phyloP scores from a whole-genome alignment of 2,797 vertebrate species.

The Notoglanidium macrostoma region DNA sequence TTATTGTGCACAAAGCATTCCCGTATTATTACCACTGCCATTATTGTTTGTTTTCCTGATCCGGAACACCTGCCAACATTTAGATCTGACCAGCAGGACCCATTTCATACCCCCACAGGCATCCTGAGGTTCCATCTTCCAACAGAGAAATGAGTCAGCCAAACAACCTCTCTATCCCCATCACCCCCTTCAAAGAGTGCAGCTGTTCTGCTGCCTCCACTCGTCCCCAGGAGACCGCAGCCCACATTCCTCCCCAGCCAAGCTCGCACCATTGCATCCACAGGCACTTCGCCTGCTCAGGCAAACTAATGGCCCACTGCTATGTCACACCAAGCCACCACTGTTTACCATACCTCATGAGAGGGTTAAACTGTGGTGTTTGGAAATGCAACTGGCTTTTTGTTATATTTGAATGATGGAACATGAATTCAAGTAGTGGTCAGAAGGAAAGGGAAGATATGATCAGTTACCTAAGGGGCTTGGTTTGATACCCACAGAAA shows the following conservation, averaged over 20 bases:
- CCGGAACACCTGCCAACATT: conserved; percentile 41
- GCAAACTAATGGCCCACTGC: conserved; percentile 39
- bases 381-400: not conserved
- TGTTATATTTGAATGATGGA: not conserved
- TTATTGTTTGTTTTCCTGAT: conserved; percentile 13
- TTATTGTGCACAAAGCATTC: conserved; percentile 34
- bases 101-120: conserved; percentile 41
- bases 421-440: conserved; percentile 6
- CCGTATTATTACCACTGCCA: conserved; percentile 12
- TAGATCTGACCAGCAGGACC: conserved; percentile 43
- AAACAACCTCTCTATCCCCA: conserved; percentile 31
- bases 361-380: conserved; percentile 3
- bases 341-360: conserved; percentile 41
- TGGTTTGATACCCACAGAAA: conserved; percentile 35
- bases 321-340: not conserved
- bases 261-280: conserved; percentile 46
- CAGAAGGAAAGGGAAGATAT: not conserved
- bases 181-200: conserved; percentile 47
- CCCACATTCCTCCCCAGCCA: conserved; percentile 49
- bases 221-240: conserved; percentile 51
- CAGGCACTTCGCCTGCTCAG: conserved; percentile 41
- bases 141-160: conserved; percentile 54
- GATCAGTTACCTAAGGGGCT: conserved; percentile 28
- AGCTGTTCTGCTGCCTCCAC: conserved; percentile 55
- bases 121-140: conserved; percentile 46